Evolutionary conservation across 1,140 invertebrate genomes (phyloP).

Genomic region (Ylistrum balloti): DNA sequence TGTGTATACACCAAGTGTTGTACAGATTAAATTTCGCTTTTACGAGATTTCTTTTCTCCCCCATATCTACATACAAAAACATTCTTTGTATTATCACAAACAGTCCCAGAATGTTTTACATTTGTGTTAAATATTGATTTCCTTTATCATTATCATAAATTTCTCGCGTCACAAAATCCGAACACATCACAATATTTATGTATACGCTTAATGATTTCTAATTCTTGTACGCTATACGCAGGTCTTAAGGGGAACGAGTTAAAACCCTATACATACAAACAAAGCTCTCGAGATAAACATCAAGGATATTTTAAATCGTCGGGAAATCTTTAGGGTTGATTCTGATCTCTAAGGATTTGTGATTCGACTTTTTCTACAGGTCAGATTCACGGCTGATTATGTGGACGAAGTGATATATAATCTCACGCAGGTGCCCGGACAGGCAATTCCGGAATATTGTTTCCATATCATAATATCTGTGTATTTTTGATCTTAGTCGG

Average conservation of each 20-base stretch:
- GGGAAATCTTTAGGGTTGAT: not conserved
- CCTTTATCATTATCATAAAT: slow-evolving; percentile 8
- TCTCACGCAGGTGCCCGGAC: not conserved
- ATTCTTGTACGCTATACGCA: not conserved
- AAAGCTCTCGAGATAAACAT: not conserved
- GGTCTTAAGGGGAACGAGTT: not conserved
- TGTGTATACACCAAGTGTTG: not conserved
- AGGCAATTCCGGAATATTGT: not conserved
- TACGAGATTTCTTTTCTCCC: not conserved
- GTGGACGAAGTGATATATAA: not conserved
- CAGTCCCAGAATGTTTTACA: not conserved
- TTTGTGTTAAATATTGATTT: not conserved
- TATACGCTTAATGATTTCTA: not conserved
- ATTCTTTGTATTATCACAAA: not conserved
- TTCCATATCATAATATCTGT: not conserved
- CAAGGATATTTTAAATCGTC: slow-evolving; percentile 10
- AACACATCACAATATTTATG: slow-evolving; percentile 11
- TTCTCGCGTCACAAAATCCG: slow-evolving; percentile 13
- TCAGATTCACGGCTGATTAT: not conserved
- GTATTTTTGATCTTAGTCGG: not conserved
- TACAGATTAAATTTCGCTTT: not conserved
- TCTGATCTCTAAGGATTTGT: not conserved
- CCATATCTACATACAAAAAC: not conserved
- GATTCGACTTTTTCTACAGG: not conserved
- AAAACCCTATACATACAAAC: not conserved